A percentile compares a stretch with the other conserved stretches of the same genome.
Evolutionary conservation across 2,113 vertebrate genomes (phyloP).

Genomic region (Rhodinocichla rosea): DNA sequence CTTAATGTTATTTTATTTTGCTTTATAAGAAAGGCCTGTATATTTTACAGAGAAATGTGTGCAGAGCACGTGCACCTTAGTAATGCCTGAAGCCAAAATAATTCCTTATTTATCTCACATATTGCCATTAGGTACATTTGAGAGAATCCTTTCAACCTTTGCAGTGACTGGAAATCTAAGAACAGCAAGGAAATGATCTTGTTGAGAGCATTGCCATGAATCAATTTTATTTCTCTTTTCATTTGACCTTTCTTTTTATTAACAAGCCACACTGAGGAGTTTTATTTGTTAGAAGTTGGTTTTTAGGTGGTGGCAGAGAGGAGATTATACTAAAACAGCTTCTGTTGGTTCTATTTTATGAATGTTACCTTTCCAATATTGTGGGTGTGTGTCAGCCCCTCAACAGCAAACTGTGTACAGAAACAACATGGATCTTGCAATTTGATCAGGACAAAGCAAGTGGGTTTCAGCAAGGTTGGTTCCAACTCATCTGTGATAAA

Average conservation of each 20-base stretch:
- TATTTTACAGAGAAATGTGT: background rate
- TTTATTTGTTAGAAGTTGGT: background rate
- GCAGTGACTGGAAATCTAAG: background rate
- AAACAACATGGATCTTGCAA: conserved; percentile 77
- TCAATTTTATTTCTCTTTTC: conserved; percentile 6
- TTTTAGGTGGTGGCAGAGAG: background rate
- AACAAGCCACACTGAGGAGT: conserved; percentile 24
- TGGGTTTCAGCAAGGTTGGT: conserved; percentile 98
- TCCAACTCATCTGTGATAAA: conserved; percentile 99
- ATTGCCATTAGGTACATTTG: background rate
- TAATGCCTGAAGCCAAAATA: background rate
- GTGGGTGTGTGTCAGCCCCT: conserved; percentile 15
- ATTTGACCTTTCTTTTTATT: conserved; percentile 20
- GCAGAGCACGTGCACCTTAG: background rate
- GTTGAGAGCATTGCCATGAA: background rate
- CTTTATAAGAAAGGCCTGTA: background rate
- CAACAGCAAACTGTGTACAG: conserved; percentile 67
- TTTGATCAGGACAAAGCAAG: conserved; percentile 90
- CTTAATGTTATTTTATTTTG: conserved; percentile 1
- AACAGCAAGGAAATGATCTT: conserved; percentile 9
- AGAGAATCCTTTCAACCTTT: background rate
- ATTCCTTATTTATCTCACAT: background rate
- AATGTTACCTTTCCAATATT: background rate
- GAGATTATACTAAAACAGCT: background rate
- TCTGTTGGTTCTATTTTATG: background rate